phyloP scores from a whole-genome alignment of 53 echinoderm and acorn worm species.

The Temnopleurus reevesii region DNA sequence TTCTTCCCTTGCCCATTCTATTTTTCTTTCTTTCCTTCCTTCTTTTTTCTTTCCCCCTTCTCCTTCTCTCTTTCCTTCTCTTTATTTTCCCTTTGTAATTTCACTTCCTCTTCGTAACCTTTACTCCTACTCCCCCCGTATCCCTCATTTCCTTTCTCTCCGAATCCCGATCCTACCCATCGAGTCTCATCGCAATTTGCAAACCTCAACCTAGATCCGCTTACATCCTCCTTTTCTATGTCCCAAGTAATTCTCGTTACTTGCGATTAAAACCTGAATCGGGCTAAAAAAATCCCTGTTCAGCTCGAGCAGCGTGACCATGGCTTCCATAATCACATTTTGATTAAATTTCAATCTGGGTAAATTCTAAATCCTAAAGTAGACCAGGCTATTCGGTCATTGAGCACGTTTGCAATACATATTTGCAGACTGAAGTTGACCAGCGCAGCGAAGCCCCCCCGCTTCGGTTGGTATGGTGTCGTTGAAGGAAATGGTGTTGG shows the following conservation, averaged over 20 bases:
- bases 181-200: no score
- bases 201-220: no score
- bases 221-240: no score
- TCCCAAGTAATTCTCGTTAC: no score
- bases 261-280: not conserved
- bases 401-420: not conserved
- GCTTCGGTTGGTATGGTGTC: no score
- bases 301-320: not conserved
- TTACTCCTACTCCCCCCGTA: no score
- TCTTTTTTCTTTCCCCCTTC: not conserved
- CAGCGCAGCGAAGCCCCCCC: not conserved
- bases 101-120: no score
- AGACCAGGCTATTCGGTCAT: not conserved
- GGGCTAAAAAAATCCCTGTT: not conserved
- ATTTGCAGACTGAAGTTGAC: conserved; percentile 8
- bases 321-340: conserved; percentile 35
- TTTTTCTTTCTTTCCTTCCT: not conserved
- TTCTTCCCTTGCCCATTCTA: not conserved
- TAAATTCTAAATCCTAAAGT: conserved; percentile 17
- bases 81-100: no score
- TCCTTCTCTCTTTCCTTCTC: no score
- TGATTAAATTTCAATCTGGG: conserved; percentile 29
- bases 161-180: no score
- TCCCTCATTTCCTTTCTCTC: no score
- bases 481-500: no score